These are phyloP conservation scores for Melinaea menophilus DNA, from an alignment of 2,888 invertebrate genomes.

Conservation along the genomic window DNA sequence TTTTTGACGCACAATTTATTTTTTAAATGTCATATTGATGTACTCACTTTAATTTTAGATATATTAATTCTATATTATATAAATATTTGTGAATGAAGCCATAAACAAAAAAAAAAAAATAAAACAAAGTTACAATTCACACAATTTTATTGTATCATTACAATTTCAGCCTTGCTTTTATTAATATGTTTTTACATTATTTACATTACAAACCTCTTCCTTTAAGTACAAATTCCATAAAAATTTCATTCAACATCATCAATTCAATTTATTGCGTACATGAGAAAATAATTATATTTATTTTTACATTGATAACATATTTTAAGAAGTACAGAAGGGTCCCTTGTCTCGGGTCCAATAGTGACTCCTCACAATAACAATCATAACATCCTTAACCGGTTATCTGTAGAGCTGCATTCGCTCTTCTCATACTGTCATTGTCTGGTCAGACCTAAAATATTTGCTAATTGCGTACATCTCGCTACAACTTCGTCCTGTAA, in stretches of 20 bases:
- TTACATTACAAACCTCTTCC: constrained; percentile 63
- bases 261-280: constrained; percentile 25
- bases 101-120: not conserved
- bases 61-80: not conserved
- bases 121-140: constrained; percentile 50
- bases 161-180: constrained; percentile 77
- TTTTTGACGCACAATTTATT: no score
- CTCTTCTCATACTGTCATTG: constrained; percentile 78
- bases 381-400: constrained; percentile 73
- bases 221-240: constrained; percentile 71
- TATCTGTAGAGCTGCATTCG: constrained; percentile 70
- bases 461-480: constrained; percentile 84
- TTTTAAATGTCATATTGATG: no score
- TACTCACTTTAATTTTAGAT: constrained; percentile 11
- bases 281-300: constrained; percentile 36
- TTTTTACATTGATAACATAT: constrained; percentile 37
- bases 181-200: constrained; percentile 72
- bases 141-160: constrained; percentile 77
- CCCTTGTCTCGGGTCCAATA: constrained; percentile 37
- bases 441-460: constrained; percentile 81
- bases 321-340: constrained; percentile 45
- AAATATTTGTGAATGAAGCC: no score
- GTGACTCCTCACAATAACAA: constrained; percentile 59
- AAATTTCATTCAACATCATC: constrained; percentile 50
- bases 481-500: constrained; percentile 88